A percentile compares a stretch with the other conserved stretches of the same genome.
Evolutionary conservation across 2,797 vertebrate species (phyloP).

Genomic region (Micropoecilia bifurca): DNA sequence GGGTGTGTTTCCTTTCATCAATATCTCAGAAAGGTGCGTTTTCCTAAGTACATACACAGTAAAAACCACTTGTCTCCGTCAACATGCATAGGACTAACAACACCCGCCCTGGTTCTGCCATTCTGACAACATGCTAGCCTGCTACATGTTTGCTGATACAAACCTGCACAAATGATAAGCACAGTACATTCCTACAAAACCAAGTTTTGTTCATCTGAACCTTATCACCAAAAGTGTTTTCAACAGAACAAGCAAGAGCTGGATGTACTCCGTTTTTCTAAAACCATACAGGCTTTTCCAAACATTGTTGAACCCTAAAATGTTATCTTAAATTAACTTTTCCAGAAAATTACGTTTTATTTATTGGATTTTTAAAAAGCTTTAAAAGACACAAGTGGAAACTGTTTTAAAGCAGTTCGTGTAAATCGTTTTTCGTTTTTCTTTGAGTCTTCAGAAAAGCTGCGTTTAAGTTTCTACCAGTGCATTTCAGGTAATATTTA

Average conservation of each 20-base stretch:
- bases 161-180: background rate
- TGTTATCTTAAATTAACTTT: background rate
- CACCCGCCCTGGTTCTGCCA: background rate
- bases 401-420: background rate
- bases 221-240: background rate
- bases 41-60: conserved; percentile 1
- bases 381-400: background rate
- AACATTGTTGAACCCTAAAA: background rate
- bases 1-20: conserved; percentile 15
- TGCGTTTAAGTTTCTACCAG: background rate
- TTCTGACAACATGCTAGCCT: background rate
- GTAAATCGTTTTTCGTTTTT: background rate
- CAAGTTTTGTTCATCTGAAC: background rate
- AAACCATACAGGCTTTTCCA: background rate
- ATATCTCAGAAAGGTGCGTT: background rate
- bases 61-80: conserved; percentile 7
- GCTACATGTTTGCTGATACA: conserved; percentile 3
- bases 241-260: background rate
- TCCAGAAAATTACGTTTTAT: background rate
- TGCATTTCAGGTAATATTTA: background rate
- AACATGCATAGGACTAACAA: background rate
- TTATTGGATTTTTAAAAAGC: background rate
- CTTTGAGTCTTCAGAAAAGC: background rate
- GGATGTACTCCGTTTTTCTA: background rate
- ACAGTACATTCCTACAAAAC: background rate